These are phyloP conservation scores for Eupithecia inturbata DNA, from an alignment of 2,888 invertebrate genomes.

Conservation along the genomic window DNA sequence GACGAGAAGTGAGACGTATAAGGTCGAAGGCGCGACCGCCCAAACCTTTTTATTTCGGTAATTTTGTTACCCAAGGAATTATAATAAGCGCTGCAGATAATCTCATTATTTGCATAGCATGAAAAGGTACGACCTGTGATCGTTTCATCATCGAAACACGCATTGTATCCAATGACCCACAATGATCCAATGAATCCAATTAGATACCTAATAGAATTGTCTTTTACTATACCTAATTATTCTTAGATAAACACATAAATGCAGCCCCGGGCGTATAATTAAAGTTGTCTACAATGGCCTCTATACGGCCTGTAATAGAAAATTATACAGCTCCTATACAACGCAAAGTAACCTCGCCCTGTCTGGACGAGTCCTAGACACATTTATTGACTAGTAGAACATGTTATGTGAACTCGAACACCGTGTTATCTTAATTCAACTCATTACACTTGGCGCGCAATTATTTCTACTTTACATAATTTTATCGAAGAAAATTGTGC, in stretches of 20 bases:
- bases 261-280: conserved; percentile 32
- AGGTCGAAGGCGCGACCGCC: conserved; percentile 28
- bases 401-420: conserved; percentile 61
- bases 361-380: conserved; percentile 68
- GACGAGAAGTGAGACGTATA: conserved; percentile 33
- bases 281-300: conserved; percentile 35
- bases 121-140: conserved; percentile 9
- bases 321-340: conserved; percentile 45
- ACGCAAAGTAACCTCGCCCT: conserved; percentile 48
- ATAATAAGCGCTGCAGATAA: conserved; percentile 28
- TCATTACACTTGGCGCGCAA: conserved; percentile 73
- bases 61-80: conserved; percentile 27
- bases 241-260: conserved; percentile 30
- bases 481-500: conserved; percentile 78
- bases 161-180: conserved; percentile 27
- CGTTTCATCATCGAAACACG: conserved; percentile 27
- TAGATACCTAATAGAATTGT: conserved; percentile 33
- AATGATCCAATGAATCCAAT: conserved; percentile 32
- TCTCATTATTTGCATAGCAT: conserved; percentile 20
- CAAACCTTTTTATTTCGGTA: conserved; percentile 30
- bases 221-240: conserved; percentile 27
- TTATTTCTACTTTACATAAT: conserved; percentile 76
- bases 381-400: conserved; percentile 69
- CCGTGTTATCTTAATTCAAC: conserved; percentile 75
- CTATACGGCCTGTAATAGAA: conserved; percentile 35